Percentiles rank a stretch among this genome's conserved stretches.
These are phyloP conservation scores for Galerucella calmariensis DNA, from an alignment of 2,888 invertebrate genomes.

Conservation along the genomic window DNA sequence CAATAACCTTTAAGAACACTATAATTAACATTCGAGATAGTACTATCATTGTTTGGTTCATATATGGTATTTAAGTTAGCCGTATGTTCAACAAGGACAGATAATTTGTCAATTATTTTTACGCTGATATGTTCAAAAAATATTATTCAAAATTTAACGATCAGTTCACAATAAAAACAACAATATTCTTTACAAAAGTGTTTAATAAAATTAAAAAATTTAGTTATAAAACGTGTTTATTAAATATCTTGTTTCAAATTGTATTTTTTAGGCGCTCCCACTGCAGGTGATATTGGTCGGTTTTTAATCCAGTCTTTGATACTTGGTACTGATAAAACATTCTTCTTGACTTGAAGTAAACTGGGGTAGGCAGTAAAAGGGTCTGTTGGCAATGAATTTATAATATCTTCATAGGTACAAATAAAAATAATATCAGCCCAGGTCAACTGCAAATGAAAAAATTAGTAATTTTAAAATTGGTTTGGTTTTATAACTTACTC, in stretches of 20 bases:
- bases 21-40: too few species aligned
- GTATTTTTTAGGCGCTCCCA: not conserved
- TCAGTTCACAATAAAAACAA: too few species aligned
- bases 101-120: too few species aligned
- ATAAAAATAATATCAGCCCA: constrained; percentile 38
- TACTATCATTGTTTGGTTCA: too few species aligned
- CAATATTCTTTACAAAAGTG: too few species aligned
- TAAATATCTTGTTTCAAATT: constrained; percentile 27
- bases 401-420: constrained; percentile 21
- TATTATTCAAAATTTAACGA: too few species aligned
- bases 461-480: not conserved
- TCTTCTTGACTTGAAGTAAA: constrained; percentile 68
- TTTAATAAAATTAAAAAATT: not conserved
- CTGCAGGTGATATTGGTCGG: constrained; percentile 63
- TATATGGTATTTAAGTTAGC: too few species aligned
- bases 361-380: constrained; percentile 69
- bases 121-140: too few species aligned
- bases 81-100: too few species aligned
- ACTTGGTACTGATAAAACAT: constrained; percentile 68
- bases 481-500: constrained; percentile 15
- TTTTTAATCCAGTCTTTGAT: constrained; percentile 75
- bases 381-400: constrained; percentile 18
- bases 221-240: not conserved
- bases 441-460: constrained; percentile 28
- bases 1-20: not conserved